Evolutionary conservation across 2,888 invertebrate species (phyloP).

Genomic region (Metalampra italica): DNA sequence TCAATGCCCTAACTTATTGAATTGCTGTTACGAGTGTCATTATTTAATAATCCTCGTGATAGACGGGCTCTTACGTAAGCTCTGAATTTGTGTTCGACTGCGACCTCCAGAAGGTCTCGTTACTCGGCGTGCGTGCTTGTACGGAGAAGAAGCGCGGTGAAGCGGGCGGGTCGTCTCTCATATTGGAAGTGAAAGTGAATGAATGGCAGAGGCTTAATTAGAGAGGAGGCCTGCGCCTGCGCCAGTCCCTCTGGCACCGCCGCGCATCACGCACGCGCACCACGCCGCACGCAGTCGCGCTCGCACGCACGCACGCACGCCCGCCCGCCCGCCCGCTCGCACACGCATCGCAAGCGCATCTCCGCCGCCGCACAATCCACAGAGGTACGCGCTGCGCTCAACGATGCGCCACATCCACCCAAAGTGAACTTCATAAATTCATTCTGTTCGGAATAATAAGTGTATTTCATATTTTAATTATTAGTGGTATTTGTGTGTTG

Average conservation of each 20-base stretch:
- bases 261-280: slow-evolving; percentile 58
- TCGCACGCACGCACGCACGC: slow-evolving; percentile 37
- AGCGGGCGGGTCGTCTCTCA: slow-evolving; percentile 63
- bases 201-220: slow-evolving; percentile 77
- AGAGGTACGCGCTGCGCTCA: slow-evolving; percentile 54
- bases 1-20: too few species aligned
- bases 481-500: background rate
- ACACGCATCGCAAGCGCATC: slow-evolving; percentile 15
- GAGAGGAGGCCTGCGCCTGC: slow-evolving; percentile 69
- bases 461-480: background rate
- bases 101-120: slow-evolving; percentile 74
- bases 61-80: slow-evolving; percentile 38
- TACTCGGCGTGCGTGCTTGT: slow-evolving; percentile 34
- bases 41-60: slow-evolving; percentile 4
- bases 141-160: slow-evolving; percentile 51
- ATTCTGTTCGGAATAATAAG: background rate
- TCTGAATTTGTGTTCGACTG: slow-evolving; percentile 49
- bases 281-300: slow-evolving; percentile 25
- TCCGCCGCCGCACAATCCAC: slow-evolving; percentile 17
- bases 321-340: slow-evolving; percentile 23
- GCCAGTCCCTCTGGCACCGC: slow-evolving; percentile 67
- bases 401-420: slow-evolving; percentile 13
- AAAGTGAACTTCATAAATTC: background rate
- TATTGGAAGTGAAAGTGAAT: slow-evolving; percentile 78
- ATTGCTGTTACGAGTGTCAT: slow-evolving; percentile 2